Conservation (phyloP, 2,888 invertebrate species). For the Cyclophora punctaria region DNA sequence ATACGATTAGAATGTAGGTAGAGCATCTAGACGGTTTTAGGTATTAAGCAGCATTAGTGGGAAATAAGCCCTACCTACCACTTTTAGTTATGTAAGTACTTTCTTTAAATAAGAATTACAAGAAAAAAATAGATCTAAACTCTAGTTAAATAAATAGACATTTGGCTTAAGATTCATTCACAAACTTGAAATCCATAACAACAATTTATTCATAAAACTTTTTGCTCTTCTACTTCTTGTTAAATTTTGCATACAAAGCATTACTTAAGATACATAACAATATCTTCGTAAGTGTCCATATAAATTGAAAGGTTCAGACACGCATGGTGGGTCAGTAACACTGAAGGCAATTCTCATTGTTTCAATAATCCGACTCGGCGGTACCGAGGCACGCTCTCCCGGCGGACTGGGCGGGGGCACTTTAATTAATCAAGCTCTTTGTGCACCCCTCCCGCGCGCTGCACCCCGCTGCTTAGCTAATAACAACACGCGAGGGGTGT, state of each 20-base stretch:
- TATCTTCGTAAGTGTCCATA: not conserved
- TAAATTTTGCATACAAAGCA: not conserved
- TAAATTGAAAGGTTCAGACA: not conserved
- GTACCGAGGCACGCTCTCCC: constrained; percentile 51
- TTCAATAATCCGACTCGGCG: constrained; percentile 49
- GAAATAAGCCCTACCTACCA: no score
- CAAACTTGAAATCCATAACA: no score
- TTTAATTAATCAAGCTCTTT: constrained; percentile 72
- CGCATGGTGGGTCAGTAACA: constrained; percentile 11
- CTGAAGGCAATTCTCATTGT: constrained; percentile 42
- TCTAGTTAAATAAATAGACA: no score
- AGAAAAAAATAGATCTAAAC: no score
- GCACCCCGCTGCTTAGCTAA: constrained; percentile 50
- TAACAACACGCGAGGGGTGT: constrained; percentile 52
- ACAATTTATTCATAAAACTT: no score
- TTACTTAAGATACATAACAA: not conserved
- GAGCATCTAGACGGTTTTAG: no score
- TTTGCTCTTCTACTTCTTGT: no score
- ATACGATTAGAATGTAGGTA: no score
- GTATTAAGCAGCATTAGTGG: no score
- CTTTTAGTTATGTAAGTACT: no score
- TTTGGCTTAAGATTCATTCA: no score
- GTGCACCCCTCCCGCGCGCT: constrained; percentile 33
- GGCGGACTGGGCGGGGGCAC: constrained; percentile 60
- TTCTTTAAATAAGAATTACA: no score